phyloP scores from a whole-genome alignment of 2,888 invertebrate species.

The Athripsodes cinereus region DNA sequence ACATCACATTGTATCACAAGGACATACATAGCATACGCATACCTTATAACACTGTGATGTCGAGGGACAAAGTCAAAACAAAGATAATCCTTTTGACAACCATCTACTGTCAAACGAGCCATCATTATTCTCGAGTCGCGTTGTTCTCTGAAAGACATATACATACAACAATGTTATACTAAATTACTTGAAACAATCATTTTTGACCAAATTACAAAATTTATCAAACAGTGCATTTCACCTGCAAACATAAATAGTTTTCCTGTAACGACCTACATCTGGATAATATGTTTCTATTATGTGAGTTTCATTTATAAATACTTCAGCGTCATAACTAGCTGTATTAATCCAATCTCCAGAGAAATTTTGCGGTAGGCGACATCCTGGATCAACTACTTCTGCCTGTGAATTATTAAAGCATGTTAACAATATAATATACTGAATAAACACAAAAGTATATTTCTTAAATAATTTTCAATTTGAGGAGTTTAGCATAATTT shows the following conservation, averaged over 20 bases:
- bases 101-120: slow-evolving; percentile 93
- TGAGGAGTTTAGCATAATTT: no score
- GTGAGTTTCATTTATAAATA: slow-evolving; percentile 91
- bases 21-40: no score
- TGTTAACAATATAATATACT: no score
- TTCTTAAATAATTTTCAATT: no score
- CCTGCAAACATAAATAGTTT: slow-evolving; percentile 88
- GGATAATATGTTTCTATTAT: slow-evolving; percentile 94
- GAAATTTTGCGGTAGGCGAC: slow-evolving; percentile 89
- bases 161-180: slow-evolving; percentile 29
- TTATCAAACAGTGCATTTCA: slow-evolving; percentile 28
- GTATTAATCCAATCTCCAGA: slow-evolving; percentile 96
- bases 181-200: no score
- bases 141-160: slow-evolving; percentile 68
- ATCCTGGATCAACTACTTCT: slow-evolving; percentile 85
- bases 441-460: no score
- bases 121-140: slow-evolving; percentile 89
- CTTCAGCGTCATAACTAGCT: slow-evolving; percentile 93
- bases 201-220: no score
- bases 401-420: slow-evolving; percentile 59
- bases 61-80: slow-evolving; percentile 95
- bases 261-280: slow-evolving; percentile 80
- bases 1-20: no score
- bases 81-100: slow-evolving; percentile 94
- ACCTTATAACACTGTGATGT: slow-evolving; percentile 87